Conservation (phyloP, 2,888 invertebrate species). For the Leucoptera coffeella region DNA sequence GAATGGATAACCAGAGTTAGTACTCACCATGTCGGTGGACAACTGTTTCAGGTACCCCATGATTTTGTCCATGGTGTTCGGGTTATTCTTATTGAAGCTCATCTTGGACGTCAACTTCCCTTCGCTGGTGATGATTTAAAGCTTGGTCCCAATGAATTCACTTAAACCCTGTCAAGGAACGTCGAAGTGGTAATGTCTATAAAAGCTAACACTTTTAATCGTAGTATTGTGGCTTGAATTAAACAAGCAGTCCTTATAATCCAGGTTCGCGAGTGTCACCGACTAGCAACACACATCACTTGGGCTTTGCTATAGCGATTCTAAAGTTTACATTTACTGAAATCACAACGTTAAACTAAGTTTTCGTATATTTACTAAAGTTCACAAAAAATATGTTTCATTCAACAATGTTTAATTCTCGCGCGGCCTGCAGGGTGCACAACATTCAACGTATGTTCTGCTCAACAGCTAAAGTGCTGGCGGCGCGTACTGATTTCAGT, state of each 20-base stretch:
- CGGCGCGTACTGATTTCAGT: constrained; percentile 36
- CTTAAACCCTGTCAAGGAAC: constrained; percentile 24
- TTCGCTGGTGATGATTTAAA: no score
- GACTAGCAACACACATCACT: constrained; percentile 23
- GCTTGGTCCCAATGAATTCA: constrained; percentile 5
- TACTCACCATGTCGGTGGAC: constrained; percentile 46
- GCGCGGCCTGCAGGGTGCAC: constrained; percentile 20
- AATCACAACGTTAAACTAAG: no score
- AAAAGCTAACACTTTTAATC: constrained; percentile 20
- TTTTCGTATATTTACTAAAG: constrained; percentile 4
- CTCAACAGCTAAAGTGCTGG: constrained; percentile 26
- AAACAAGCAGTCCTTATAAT: constrained; percentile 18
- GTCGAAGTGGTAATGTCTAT: constrained; percentile 38
- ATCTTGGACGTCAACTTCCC: no score
- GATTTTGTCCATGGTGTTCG: constrained; percentile 44
- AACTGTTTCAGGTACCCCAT: constrained; percentile 46
- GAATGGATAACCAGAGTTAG: background rate
- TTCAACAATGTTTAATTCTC: constrained; percentile 23
- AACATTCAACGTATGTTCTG: constrained; percentile 26
- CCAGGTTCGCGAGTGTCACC: constrained; percentile 32
- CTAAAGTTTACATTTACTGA: constrained; percentile 6
- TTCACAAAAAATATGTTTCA: constrained; percentile 10
- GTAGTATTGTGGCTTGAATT: constrained; percentile 16
- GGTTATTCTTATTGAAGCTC: constrained; percentile 49
- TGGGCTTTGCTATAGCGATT: constrained; percentile 6